phyloP scores from a whole-genome alignment of 2,113 vertebrate genomes.

The Tapirus terrestris region DNA sequence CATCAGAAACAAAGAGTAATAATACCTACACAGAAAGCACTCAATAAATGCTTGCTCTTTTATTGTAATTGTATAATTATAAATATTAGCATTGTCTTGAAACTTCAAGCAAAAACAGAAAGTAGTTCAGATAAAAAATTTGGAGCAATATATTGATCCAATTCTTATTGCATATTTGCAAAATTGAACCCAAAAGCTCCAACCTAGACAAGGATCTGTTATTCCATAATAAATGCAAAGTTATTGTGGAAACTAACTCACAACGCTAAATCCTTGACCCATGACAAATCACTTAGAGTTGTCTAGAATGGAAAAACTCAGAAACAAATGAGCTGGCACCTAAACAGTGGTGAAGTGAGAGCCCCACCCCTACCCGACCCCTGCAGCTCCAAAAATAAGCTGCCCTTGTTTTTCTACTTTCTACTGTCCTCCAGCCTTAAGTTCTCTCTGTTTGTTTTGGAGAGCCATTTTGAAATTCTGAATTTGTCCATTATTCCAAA shows the following conservation, averaged over 20 bases:
- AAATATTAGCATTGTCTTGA: not conserved
- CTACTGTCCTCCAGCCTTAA: not conserved
- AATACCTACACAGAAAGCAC: not conserved
- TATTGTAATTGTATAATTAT: conserved; percentile 2
- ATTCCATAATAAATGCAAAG: not conserved
- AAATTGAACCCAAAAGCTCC: not conserved
- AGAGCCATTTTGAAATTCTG: conserved; percentile 28
- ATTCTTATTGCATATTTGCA: conserved; percentile 7
- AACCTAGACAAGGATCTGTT: conserved; percentile 1
- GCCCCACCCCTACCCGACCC: not conserved
- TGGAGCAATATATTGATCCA: not conserved
- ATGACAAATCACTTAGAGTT: conserved; percentile 49
- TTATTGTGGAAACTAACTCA: conserved; percentile 13
- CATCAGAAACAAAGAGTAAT: not conserved
- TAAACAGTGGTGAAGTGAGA: not conserved
- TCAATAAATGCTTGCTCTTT: not conserved
- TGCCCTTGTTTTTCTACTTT: conserved; percentile 33
- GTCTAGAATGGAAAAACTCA: conserved; percentile 53
- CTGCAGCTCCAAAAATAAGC: conserved; percentile 24
- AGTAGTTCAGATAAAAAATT: not conserved
- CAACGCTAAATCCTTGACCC: not conserved
- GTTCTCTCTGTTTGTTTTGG: conserved; percentile 34
- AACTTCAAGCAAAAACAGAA: not conserved
- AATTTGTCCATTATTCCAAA: conserved; percentile 53
- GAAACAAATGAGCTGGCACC: not conserved